These are phyloP conservation scores for Mythimna loreyi DNA, from an alignment of 2,888 invertebrate species.

Conservation along the genomic window DNA sequence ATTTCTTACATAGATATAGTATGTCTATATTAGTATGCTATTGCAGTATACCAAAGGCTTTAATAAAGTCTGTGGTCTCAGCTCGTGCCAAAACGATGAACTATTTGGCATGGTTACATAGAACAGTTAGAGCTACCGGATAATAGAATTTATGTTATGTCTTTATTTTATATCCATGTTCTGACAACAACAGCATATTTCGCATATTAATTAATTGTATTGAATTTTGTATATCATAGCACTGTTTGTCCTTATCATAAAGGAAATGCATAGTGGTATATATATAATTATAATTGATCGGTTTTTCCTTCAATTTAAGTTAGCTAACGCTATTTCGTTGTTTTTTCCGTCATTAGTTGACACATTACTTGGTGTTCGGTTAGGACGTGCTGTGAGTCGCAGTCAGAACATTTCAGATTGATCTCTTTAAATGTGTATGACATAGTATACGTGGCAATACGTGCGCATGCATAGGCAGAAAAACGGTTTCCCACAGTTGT, in stretches of 20 bases:
- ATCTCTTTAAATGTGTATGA: neutral
- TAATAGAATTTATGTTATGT: neutral
- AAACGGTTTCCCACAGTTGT: conserved; percentile 28
- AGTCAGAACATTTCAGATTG: conserved; percentile 50
- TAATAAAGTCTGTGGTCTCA: neutral
- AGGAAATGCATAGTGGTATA: conserved; percentile 12
- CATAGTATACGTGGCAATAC: neutral
- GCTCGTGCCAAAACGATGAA: neutral
- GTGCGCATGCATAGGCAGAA: conserved; percentile 17
- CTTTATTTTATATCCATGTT: neutral
- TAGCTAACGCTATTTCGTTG: neutral
- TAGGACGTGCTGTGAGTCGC: conserved; percentile 19
- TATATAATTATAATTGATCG: neutral
- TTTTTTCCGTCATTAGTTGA: neutral
- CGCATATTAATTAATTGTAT: neutral
- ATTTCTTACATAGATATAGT: neutral
- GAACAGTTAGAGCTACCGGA: neutral
- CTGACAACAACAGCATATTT: conserved; percentile 3
- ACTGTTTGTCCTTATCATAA: neutral
- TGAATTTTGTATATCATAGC: neutral
- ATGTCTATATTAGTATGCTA: neutral
- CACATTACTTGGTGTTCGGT: conserved; percentile 8
- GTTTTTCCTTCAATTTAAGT: neutral
- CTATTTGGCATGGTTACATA: neutral
- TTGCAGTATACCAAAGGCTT: neutral